Conservation (phyloP, 2,113 vertebrate genomes). For the Gracilinanus agilis region DNA sequence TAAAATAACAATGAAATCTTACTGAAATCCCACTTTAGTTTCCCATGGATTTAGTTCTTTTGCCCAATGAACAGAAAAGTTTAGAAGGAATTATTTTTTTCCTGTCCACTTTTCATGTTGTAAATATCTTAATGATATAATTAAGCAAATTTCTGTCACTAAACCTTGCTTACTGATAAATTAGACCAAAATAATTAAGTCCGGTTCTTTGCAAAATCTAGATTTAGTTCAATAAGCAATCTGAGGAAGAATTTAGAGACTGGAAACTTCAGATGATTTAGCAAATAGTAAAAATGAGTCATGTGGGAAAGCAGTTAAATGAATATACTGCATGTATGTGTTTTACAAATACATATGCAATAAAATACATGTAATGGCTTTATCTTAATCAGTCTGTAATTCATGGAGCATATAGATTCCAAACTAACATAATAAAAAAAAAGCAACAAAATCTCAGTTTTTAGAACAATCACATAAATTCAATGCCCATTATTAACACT, state of each 20-base stretch:
- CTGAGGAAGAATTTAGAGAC: slow-evolving; percentile 66
- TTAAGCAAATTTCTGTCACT: slow-evolving; percentile 60
- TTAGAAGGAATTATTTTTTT: slow-evolving; percentile 57
- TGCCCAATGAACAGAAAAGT: slow-evolving; percentile 52
- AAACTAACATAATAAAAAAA: slow-evolving; percentile 24
- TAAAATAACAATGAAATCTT: slow-evolving; percentile 65
- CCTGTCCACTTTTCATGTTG: slow-evolving; percentile 36
- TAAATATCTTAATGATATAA: slow-evolving; percentile 59
- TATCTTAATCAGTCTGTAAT: slow-evolving; percentile 71
- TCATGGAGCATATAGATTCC: slow-evolving; percentile 42
- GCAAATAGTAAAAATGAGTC: slow-evolving; percentile 69
- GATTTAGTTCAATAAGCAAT: slow-evolving; percentile 68
- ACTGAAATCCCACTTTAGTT: slow-evolving; percentile 67
- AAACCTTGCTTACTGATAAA: slow-evolving; percentile 69
- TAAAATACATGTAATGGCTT: slow-evolving; percentile 54
- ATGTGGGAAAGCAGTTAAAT: slow-evolving; percentile 67
- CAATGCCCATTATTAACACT: slow-evolving; percentile 31
- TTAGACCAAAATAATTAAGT: slow-evolving; percentile 78
- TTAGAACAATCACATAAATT: not conserved
- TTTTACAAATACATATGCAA: not conserved
- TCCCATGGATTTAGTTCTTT: slow-evolving; percentile 41
- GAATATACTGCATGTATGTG: slow-evolving; percentile 6
- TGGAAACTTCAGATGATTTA: slow-evolving; percentile 73
- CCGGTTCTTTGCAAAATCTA: slow-evolving; percentile 64
- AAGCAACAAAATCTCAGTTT: slow-evolving; percentile 65